Evolutionary conservation across 2,888 invertebrate genomes (phyloP).

Genomic region (Dynastes hyllus): DNA sequence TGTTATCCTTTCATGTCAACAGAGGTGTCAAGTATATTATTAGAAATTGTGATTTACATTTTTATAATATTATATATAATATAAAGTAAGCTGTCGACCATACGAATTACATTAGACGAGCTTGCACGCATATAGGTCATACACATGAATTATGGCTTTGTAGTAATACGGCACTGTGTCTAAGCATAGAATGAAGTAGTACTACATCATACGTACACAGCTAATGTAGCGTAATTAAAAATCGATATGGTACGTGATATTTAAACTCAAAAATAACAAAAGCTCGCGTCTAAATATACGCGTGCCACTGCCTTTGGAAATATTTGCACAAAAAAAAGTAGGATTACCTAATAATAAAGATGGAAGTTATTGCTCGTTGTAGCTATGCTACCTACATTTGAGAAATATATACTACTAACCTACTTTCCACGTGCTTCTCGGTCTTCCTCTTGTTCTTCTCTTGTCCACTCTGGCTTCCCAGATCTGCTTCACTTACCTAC

Average conservation of each 20-base stretch:
- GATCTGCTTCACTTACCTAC: too few relatives aligned
- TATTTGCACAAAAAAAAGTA: too few relatives aligned
- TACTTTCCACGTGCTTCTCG: too few relatives aligned
- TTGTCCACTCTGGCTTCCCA: too few relatives aligned
- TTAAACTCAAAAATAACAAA: too few relatives aligned
- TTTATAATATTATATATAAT: conserved; percentile 7
- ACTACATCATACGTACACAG: neutral
- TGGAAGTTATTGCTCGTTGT: too few relatives aligned
- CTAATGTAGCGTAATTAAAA: neutral
- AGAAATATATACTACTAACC: too few relatives aligned
- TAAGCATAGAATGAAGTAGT: neutral
- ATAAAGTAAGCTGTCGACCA: neutral
- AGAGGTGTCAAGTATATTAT: neutral
- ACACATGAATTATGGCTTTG: conserved; percentile 19
- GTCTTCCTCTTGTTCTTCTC: too few relatives aligned
- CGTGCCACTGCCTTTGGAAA: too few relatives aligned
- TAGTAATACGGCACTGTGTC: neutral
- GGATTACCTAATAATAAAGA: too few relatives aligned
- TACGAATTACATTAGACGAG: conserved; percentile 18
- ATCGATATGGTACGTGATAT: neutral
- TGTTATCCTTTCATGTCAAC: neutral
- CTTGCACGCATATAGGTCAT: conserved; percentile 7
- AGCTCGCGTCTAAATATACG: too few relatives aligned
- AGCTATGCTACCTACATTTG: too few relatives aligned
- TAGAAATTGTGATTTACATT: neutral